Evolutionary conservation across 2,113 vertebrate species (phyloP), one percentile per base, ranked within the genome.

Genomic region (Coturnix japonica): DNA sequence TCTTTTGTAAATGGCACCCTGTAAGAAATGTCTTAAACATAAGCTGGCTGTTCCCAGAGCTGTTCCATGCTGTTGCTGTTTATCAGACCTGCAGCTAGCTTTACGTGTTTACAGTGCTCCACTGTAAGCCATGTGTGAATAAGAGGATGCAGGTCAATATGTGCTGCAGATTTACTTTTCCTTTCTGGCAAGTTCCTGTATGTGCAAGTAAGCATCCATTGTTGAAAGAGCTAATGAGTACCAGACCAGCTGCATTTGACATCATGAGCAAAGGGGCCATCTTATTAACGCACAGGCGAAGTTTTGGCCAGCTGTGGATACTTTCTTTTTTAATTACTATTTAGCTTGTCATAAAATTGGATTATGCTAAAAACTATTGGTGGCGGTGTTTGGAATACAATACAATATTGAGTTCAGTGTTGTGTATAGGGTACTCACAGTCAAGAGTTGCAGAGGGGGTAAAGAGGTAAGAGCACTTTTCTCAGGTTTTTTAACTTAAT

Each of bases 171-270:
- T 71, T 88, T 92, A 53, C 54, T 92, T 80, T 82, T 81, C 33
- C 70, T 88, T 81, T 94, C 84, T 94, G 90, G 54, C 76, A 70
- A 77, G 94, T 95, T 92, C 71, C 65, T 81, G 23, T 80, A 51
- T 73, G 54, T 92, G 78, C 72, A 91, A 88, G 47, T 72, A 78
- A 92, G 85, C 64, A 33, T 73, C 86, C 1, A 2, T 72, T 90
- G 81, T 73, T 92, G 92, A 89, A 95, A 88, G 85, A 94, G 59
- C 89, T 96, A 95, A 96, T 92, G 87, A 96, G 77, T 43, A 92
- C 76, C 94, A 93, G 93, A 90, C 89, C 94, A 93, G 90, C 90
- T 95, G 94, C 60, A 22, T 89, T 85, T 92, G 80, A 91, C 87
- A 73, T 95, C 73, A 80, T 80, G 93, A 90, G 89, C 81, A 87